Base-by-base conservation (phyloP, 1,140 invertebrate genomes). In the Tenebrio molitor region DNA sequence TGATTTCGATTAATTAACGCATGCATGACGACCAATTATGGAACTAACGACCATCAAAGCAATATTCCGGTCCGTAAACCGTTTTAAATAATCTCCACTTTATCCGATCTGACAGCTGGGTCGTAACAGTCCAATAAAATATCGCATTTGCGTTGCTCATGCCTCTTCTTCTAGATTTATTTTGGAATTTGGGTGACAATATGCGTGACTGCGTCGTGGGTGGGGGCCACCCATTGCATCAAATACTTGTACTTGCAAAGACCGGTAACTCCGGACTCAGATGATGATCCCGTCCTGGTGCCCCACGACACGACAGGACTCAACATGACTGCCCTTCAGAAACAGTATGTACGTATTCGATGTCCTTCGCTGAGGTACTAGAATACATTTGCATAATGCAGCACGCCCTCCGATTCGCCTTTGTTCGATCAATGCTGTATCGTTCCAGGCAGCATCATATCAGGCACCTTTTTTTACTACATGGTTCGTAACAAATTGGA, bases 401-500 rank as follows among this genome's bases (percentile, higher is more conserved):
- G 12, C 1, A 42, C 41, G 7, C 41, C 10, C 41, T 16, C 17
- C 41, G 42, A 16, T 44, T 44, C 42, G 12, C 14, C 8, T 44
- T 15, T n/a, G 10, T 7, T 10, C 17, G 44, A 50, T 50, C 44
- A 46, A 50, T 16, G 10, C 2, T 19, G 16, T 68, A 10, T 80
- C 75, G 71, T 87, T 88, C 21, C 82, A 91, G 88, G 84, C 87
- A 72, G 82, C 86, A 53, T 84, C 87, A 12, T 95, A 93, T 84
- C 92, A 94, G 83, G 95, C 95, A 19, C 94, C 95, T 53, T 97
- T 97, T 84, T 95, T 97, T 82, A 95, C 95, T 7, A 95, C 95
- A 10, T 98, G 95, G 95, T 96, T 97, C 81, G 94, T 92, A 81
- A 97, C 95, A n/a, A 93, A 95, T 80, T 97, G 93, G 91, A 92